phyloP scores from a whole-genome alignment of 2,888 invertebrate species.

The Ophioninae sp. region DNA sequence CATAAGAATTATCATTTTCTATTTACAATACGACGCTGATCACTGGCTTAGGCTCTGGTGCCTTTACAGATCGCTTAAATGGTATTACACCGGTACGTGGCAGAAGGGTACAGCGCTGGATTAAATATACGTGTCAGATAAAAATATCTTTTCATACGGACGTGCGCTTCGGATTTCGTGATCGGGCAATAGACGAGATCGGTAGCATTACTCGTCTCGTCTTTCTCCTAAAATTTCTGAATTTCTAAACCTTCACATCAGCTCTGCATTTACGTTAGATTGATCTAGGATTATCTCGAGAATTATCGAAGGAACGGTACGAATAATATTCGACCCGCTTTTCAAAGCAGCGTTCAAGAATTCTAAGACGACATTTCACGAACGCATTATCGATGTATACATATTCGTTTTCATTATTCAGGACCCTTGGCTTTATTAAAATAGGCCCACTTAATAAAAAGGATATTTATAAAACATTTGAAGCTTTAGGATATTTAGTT shows the following conservation, averaged over 20 bases:
- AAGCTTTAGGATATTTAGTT: too few species aligned
- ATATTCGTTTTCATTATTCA: not conserved
- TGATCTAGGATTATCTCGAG: not conserved
- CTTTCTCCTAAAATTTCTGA: not conserved
- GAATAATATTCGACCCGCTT: not conserved
- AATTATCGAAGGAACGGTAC: not conserved
- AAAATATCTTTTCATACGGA: conserved; percentile 23
- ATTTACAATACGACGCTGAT: conserved; percentile 10
- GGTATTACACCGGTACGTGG: conserved; percentile 41
- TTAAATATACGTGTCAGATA: conserved; percentile 24
- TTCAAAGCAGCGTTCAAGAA: not conserved
- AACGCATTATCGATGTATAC: not conserved
- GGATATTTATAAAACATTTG: too few species aligned
- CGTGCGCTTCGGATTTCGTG: conserved; percentile 35
- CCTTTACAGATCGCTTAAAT: conserved; percentile 13
- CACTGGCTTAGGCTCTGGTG: not conserved
- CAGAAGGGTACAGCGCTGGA: conserved; percentile 18
- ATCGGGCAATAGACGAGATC: conserved; percentile 18
- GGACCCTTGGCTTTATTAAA: not conserved
- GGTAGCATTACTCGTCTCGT: conserved; percentile 1
- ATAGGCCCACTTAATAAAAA: too few species aligned
- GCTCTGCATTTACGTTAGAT: not conserved
- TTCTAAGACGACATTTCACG: not conserved
- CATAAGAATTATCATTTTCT: not conserved
- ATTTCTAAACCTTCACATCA: conserved; percentile 2